Base-by-base conservation (phyloP, 2,888 invertebrate genomes). In the Erebia palarica region DNA sequence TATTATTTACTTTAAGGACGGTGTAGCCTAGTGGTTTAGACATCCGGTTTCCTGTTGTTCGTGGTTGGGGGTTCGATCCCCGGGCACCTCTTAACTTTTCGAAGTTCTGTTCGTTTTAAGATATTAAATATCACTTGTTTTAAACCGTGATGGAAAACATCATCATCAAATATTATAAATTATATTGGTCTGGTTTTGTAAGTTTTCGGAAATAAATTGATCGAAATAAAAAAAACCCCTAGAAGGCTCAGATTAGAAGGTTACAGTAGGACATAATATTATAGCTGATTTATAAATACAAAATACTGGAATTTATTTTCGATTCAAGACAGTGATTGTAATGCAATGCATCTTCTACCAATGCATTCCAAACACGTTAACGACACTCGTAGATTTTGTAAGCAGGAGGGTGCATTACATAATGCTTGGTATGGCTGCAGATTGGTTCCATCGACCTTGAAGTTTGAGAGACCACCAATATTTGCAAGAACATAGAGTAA, bases 361-460 rank as follows among this genome's bases (percentile, higher is more conserved):
- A 69, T 71, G 73, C 73, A 73, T 73, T 73, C 71, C 63, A 71
- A 73, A 73, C 71, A 73, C 73, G 71, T 71, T 66, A 71, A 73
- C 69, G 44, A 71, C 69, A 64, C 53, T 59, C 47, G 58, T 69
- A 10, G 69, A 67, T 73, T 73, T 73, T 68, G 73, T 73, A 73
- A 71, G 65, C 71, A 71, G 69, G 69, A 69, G 64, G 63, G 64
- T 59, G 44, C 66, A 58, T 73, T 65, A 63, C 64, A 59, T 64
- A 73, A 71, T 63, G 63, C 44, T 51, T 47, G 53, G 53, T n/a
- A 66, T 58, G 65, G 14, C 66, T 27, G 67, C 10, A 27, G 59
- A 67, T 61, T 63, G 18, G n/a, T 60, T 44, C 11, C 51, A 36
- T 64, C 57, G 47, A 65, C 68, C 71, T 71, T 73, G 71, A 44